These are phyloP conservation scores for Hippocampus kuda DNA, from an alignment of 2,797 vertebrate species.

Conservation along the genomic window DNA sequence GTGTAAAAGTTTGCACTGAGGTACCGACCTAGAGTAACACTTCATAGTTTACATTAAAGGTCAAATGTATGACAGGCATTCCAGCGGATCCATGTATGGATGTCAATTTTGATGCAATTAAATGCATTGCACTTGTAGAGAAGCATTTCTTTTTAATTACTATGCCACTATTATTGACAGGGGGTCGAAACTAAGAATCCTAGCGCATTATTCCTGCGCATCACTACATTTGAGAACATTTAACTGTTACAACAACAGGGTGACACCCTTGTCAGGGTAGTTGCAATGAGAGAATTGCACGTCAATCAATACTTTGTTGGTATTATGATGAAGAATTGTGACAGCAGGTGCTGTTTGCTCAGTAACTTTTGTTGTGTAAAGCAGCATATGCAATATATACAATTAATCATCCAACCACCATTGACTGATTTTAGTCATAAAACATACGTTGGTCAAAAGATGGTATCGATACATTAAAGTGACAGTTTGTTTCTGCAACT, in stretches of 20 bases:
- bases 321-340: conserved; percentile 3
- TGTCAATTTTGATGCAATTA: conserved; percentile 48
- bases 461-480: conserved; percentile 25
- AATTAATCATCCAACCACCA: not conserved
- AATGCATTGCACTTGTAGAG: conserved; percentile 37
- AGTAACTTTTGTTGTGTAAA: not conserved
- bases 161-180: conserved; percentile 26
- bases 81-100: conserved; percentile 32
- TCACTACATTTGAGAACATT: conserved; percentile 16
- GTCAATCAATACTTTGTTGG: conserved; percentile 11
- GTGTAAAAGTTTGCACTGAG: conserved; percentile 32
- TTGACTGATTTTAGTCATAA: conserved; percentile 5
- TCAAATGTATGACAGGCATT: conserved; percentile 39
- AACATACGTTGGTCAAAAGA: conserved; percentile 15
- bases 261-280: conserved; percentile 13
- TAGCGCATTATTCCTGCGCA: conserved; percentile 30
- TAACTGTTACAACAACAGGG: conserved; percentile 11
- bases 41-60: conserved; percentile 50
- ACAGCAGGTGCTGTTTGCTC: not conserved
- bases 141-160: conserved; percentile 12
- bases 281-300: conserved; percentile 19
- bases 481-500: conserved; percentile 44
- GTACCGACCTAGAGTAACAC: conserved; percentile 42
- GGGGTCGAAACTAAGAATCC: conserved; percentile 31
- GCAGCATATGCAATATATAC: not conserved